Base-by-base conservation (phyloP, 2,797 vertebrate genomes). In the Podargus strigoides region DNA sequence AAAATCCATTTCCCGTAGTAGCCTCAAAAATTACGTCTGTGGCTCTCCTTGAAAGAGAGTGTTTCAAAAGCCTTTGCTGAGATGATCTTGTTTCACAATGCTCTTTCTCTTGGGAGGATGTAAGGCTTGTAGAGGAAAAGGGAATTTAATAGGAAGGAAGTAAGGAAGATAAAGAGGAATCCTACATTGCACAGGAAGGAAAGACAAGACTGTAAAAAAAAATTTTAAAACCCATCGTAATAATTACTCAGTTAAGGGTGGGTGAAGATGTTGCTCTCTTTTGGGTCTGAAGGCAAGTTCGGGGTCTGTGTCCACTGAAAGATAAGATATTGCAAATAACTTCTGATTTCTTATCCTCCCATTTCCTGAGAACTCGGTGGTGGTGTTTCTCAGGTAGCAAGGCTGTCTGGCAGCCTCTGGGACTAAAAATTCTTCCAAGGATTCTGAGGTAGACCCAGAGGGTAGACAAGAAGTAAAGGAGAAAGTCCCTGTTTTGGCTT, bases 1-100 rank as follows among this genome's bases (percentile, higher is more conserved):
- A 90, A 95, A 78, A 47, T 34, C 26, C 37, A n/a, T 21, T 83
- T 32, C 81, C 36, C 42, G 11, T 10, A 24, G 20, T 42, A 76
- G 68, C 46, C 56, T 94, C 80, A 69, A 95, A 90, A 93, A 80
- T 75, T 58, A 42, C 26, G 78, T 80, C 47, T 36, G 26, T 87
- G 76, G 14, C 42, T 93, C 63, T 88, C 24, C 49, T 69, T 82
- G 55, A 85, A 93, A 87, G 41, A 85, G n/a, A 59, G 28, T 39
- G 32, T 76, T 85, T 91, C 75, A 86, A 85, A 96, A 79, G 53
- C 69, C 37, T 95, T 93, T 64, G 27, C 56, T 81, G 47, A 92
- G 36, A 44, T 94, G 85, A 93, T 84, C 66, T 96, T 91, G 56
- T 67, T 92, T 94, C 73, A 66, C 3, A 7, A 58, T 78, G 77